These are phyloP conservation scores for Sebastes melanostomus DNA, from an alignment of 2,797 vertebrate genomes.

Conservation along the genomic window DNA sequence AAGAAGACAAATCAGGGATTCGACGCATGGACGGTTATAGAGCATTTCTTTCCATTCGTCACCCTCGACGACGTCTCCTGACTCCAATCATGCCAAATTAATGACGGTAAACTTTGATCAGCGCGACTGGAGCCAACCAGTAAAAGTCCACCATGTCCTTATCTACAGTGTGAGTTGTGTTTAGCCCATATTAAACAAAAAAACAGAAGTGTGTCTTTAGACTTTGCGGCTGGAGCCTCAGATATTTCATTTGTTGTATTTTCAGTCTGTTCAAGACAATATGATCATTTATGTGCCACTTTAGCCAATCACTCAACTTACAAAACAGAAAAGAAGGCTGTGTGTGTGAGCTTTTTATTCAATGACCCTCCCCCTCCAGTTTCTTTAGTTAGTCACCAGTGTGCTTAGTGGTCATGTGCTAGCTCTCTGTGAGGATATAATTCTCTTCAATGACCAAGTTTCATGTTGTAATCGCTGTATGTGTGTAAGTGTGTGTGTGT, in stretches of 20 bases:
- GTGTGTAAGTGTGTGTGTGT: not conserved
- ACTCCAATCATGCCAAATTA: not conserved
- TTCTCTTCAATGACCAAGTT: constrained; percentile 53
- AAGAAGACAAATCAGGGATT: not conserved
- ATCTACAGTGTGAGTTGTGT: not conserved
- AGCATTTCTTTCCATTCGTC: not conserved
- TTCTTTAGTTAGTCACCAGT: constrained; percentile 54
- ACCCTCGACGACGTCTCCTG: not conserved
- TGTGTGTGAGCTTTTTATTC: constrained; percentile 14
- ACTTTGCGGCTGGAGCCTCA: not conserved
- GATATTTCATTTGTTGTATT: not conserved
- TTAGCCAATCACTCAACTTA: not conserved
- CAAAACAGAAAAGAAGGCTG: not conserved
- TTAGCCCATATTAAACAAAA: not conserved
- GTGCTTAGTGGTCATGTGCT: constrained; percentile 77
- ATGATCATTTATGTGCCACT: not conserved
- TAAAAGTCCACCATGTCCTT: not conserved
- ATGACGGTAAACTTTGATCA: constrained; percentile 21
- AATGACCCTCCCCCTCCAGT: not conserved
- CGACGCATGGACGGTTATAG: not conserved
- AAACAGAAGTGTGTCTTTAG: constrained; percentile 10
- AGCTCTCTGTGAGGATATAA: constrained; percentile 55
- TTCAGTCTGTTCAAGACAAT: not conserved
- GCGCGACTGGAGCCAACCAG: not conserved
- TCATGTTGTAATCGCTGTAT: constrained; percentile 36